phyloP scores from a whole-genome alignment of 2,888 invertebrate species.

The Perdita meconis region DNA sequence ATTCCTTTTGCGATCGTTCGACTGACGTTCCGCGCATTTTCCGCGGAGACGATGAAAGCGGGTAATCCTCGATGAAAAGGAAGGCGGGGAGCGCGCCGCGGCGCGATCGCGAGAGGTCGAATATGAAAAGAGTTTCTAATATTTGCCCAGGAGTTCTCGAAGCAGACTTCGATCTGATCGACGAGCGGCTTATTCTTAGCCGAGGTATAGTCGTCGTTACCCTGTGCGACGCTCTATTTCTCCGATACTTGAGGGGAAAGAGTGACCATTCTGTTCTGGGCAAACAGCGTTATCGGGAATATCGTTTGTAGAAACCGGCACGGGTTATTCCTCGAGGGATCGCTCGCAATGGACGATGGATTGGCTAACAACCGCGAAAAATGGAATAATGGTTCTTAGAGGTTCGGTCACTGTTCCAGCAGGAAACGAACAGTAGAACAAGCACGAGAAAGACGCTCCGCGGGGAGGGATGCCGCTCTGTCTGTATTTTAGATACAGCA shows the following conservation, averaged over 20 bases:
- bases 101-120: conserved; percentile 9
- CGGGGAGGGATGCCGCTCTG: too few species aligned
- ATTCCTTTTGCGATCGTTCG: conserved; percentile 37
- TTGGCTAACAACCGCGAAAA: background rate
- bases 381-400: background rate
- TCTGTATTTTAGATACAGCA: too few species aligned
- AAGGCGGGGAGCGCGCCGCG: background rate
- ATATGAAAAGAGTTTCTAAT: conserved; percentile 47
- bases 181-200: conserved; percentile 34
- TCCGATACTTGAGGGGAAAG: background rate
- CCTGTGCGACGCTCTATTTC: conserved; percentile 24
- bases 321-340: background rate
- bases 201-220: conserved; percentile 16
- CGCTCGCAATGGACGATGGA: background rate
- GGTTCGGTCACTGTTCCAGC: conserved; percentile 12
- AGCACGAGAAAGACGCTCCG: too few species aligned
- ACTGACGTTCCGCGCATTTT: conserved; percentile 34
- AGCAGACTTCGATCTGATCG: conserved; percentile 46
- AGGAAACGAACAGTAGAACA: conserved; percentile 25
- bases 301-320: conserved; percentile 2
- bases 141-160: conserved; percentile 38
- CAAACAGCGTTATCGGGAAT: background rate
- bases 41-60: conserved; percentile 31
- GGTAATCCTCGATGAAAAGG: conserved; percentile 29
- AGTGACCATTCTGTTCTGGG: conserved; percentile 4